Evolutionary conservation across 2,888 invertebrate species (phyloP), one percentile per base, ranked within the genome.

Genomic region (Parnassius apollo): DNA sequence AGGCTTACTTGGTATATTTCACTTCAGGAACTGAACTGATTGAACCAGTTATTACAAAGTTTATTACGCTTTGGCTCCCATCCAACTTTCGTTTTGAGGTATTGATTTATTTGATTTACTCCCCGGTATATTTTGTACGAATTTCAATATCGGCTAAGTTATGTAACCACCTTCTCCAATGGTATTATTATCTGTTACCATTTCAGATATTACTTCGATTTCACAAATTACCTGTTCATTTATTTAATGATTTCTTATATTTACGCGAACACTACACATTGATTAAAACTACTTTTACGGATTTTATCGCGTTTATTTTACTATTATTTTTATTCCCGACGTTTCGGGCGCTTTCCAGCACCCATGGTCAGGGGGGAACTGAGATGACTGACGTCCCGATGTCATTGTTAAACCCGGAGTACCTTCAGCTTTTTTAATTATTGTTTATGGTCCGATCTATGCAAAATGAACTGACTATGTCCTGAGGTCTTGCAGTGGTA

Each of bases 1-100:
- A 51, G 42, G 12, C 25, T 45, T 18, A 71, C 73, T 72, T 72
- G 69, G 68, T 69, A 71, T 70, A 71, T 71, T 74, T 75, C 72
- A 78, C 74, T 74, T 73, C 69, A 71, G 72, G 70, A 71, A 73
- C 72, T 59, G 61, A 65, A 64, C 65, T 65, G 57, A 48, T 49
- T 35, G 45, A 59, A 61, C 62, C 59, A 59, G 71, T 73, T 72
- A 75, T 84, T 83, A 83, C 79, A 77, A 81, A 82, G 78, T 86
- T 82, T 80, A 83, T 82, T 83, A 82, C 78, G 75, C 84, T 79
- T 83, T 91, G 92, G 91, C 90, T 77, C 84, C 80, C 80, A 80
- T 84, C 89, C 91, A 86, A 86, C 73, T 75, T 78, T 82, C 77
- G 75, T 81, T 58, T 53, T 53, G 80, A 74, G 76, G 75, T 80